Conservation (phyloP, 2,888 invertebrate genomes). For the Phorcus lineatus region DNA sequence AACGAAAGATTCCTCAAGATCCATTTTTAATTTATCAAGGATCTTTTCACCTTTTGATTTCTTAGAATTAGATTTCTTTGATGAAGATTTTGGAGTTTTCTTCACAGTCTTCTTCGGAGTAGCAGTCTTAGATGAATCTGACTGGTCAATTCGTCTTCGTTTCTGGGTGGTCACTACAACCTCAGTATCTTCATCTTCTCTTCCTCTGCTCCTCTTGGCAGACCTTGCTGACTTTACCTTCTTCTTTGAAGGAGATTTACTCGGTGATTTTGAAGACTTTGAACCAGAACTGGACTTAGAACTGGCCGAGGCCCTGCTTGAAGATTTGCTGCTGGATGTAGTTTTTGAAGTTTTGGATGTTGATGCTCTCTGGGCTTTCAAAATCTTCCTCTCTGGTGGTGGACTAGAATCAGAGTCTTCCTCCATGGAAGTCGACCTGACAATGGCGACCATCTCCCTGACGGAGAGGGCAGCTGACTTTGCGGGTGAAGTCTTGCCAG, state of each 20-base stretch:
- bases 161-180: too few species aligned
- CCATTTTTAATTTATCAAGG: too few species aligned
- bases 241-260: neutral
- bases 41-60: too few species aligned
- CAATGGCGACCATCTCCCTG: conserved; percentile 1
- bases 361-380: neutral
- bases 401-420: neutral
- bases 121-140: too few species aligned
- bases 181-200: too few species aligned
- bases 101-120: neutral
- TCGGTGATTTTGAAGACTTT: conserved; percentile 23
- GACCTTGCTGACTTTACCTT: neutral
- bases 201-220: neutral
- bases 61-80: neutral
- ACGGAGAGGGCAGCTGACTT: neutral
- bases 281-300: neutral
- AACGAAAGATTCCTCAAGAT: too few species aligned
- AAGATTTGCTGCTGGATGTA: neutral
- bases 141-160: too few species aligned
- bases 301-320: neutral
- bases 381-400: neutral
- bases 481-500: conserved; percentile 28
- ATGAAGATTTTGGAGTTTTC: neutral
- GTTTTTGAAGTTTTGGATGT: neutral
- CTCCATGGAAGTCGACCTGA: conserved; percentile 15